These are phyloP conservation scores for Propithecus perrieri DNA, from an alignment of 2,797 vertebrate genomes.

Conservation along the genomic window DNA sequence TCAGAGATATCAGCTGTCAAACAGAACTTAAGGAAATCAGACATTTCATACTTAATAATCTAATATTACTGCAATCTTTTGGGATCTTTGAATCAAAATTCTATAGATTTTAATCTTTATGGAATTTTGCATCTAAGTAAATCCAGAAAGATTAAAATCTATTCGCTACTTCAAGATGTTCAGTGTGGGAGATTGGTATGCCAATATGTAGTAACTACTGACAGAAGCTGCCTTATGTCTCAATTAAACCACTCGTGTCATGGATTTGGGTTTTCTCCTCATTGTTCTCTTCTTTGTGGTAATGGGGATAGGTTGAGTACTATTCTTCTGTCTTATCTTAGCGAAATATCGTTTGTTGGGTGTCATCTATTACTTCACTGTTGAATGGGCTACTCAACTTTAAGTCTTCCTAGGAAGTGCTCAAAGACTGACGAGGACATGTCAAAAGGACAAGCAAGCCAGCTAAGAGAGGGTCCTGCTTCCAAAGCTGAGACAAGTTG, in stretches of 20 bases:
- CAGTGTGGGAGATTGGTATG: not conserved
- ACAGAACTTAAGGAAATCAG: too few relatives aligned
- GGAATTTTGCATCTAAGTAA: not conserved
- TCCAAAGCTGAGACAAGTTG: not conserved
- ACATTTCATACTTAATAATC: too few relatives aligned
- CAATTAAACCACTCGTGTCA: not conserved
- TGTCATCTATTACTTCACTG: not conserved
- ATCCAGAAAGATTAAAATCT: not conserved
- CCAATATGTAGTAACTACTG: not conserved
- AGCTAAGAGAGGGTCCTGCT: not conserved
- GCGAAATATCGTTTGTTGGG: not conserved
- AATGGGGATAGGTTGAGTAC: not conserved
- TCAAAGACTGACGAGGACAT: not conserved
- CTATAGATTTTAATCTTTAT: not conserved
- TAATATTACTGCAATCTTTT: not conserved
- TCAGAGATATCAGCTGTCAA: too few relatives aligned
- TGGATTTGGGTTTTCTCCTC: not conserved
- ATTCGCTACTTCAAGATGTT: not conserved
- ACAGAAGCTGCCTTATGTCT: not conserved
- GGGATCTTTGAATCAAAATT: not conserved
- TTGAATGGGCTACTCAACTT: not conserved
- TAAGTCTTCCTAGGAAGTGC: not conserved
- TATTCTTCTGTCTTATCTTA: not conserved
- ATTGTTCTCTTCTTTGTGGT: not conserved
- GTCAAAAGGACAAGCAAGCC: not conserved